Base-by-base conservation (phyloP, 2,888 invertebrate species). In the Athetis lepigone region DNA sequence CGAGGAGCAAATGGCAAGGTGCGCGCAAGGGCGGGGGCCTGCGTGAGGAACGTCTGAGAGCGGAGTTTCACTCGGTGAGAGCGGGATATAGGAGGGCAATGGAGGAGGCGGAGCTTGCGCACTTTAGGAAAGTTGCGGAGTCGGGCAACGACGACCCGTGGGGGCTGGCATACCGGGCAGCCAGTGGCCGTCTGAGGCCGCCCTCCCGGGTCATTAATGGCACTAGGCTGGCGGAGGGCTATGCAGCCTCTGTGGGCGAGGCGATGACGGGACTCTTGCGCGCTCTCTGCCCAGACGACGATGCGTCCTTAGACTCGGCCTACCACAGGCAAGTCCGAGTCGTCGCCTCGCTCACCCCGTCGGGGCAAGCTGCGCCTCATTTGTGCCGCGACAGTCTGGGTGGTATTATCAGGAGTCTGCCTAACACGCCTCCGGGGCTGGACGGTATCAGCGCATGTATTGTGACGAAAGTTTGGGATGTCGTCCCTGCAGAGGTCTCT, bases 141-240 rank as follows among this genome's bases (percentile, higher is more conserved):
- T 4, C 42, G 0, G 62, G 67, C 7, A 64, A 64, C 8, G 50
- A 21, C 0, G 68, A 75, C 18, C 70, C 72, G 0, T 68, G 75
- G 72, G 75, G 75, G 7, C 11, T 77, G 2, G 82, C 81, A 0
- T 81, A 81, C 3, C 49, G 80, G 0, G 73, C 45, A 0, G 77
- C 82, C 0, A 55, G 56, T n/a, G 80, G 80, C 7, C 50, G 76
- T 1, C n/a, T 43, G 0, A 70, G 76, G 8, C 72, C 79, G 0
- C 43, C 73, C 0, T 79, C 83, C 0, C 77, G 80, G 11, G 62
- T 83, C 0, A 18, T 80, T 0, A 55, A 75, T 2, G 79, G 79
- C 0, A 25, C 62, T 0, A 43, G 25, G 0, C 43, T 72, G 0
- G 45, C 33, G 1, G 68, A 52, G 79, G 2, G 72, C 16, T 11